Evolutionary conservation across 2,113 vertebrate genomes (phyloP).

Genomic region (Pan paniscus): DNA sequence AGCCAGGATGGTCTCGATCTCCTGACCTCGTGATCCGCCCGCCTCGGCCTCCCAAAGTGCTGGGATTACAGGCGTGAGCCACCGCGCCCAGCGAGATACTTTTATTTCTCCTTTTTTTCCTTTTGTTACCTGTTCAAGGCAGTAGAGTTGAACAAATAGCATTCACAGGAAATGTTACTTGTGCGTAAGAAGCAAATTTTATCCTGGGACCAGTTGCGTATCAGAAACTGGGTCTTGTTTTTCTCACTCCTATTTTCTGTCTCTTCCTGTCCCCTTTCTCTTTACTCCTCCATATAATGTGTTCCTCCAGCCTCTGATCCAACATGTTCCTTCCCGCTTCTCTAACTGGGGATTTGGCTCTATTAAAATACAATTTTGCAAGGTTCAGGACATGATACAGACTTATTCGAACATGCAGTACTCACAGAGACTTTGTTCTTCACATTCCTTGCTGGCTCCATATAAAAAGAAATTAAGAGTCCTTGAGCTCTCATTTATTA

Average conservation of each 20-base stretch:
- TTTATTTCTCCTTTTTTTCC: fast-evolving
- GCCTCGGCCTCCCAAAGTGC: no score
- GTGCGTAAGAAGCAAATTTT: background rate
- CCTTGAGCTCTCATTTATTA: fast-evolving
- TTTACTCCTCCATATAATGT: background rate
- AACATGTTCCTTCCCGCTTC: background rate
- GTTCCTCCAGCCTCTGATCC: background rate
- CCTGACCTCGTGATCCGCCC: no score
- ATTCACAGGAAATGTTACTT: fast-evolving
- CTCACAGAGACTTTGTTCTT: fast-evolving
- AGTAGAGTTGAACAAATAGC: fast-evolving
- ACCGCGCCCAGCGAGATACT: fast-evolving
- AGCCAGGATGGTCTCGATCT: no score
- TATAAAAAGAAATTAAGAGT: fast-evolving
- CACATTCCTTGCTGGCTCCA: fast-evolving
- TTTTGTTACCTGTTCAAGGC: fast-evolving
- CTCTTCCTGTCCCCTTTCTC: background rate
- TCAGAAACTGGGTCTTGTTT: background rate
- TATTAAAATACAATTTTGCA: fast-evolving
- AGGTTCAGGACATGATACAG: fast-evolving
- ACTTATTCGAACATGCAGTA: fast-evolving
- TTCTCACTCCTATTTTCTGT: background rate
- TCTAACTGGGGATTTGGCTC: fast-evolving
- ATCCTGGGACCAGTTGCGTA: background rate
- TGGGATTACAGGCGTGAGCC: no score